Percentiles rank a stretch among this genome's conserved stretches.
Evolutionary conservation across 2,113 vertebrate species (phyloP).

Genomic region (Gorsachius goisagi): DNA sequence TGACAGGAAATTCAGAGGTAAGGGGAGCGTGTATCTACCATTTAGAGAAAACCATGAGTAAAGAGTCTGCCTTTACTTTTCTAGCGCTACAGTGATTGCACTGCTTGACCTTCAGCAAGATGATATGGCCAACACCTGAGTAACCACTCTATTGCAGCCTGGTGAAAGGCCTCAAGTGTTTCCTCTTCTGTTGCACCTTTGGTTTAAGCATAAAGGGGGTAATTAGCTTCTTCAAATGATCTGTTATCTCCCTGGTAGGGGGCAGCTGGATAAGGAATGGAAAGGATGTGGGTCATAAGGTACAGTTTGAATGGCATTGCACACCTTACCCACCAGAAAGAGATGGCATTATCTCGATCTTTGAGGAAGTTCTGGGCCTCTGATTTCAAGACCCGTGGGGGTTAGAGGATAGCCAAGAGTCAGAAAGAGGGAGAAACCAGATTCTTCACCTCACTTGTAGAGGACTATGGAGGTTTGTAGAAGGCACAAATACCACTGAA

Average conservation of each 20-base stretch:
- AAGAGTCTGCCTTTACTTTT: background rate
- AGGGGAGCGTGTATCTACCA: background rate
- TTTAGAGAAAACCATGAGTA: background rate
- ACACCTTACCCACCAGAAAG: background rate
- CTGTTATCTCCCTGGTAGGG: background rate
- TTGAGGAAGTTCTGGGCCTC: background rate
- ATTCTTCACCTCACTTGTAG: background rate
- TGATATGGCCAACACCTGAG: background rate
- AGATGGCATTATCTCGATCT: background rate
- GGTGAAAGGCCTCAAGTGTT: background rate
- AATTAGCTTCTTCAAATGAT: background rate
- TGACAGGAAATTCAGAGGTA: constrained; percentile 37
- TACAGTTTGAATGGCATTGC: background rate
- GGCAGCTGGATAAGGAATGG: background rate
- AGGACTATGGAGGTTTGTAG: background rate
- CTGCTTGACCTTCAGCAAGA: background rate
- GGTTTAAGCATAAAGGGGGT: background rate
- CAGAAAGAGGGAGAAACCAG: background rate
- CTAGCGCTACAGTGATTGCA: background rate
- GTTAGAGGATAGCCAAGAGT: background rate
- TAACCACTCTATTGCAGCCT: background rate
- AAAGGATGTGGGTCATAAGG: background rate
- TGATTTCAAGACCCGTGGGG: background rate
- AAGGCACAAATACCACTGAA: background rate
- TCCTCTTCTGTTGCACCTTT: background rate